Percentiles rank a stretch among this genome's conserved stretches.
Conservation (phyloP, 2,797 vertebrate genomes). For the Rousettus madagascariensis region DNA sequence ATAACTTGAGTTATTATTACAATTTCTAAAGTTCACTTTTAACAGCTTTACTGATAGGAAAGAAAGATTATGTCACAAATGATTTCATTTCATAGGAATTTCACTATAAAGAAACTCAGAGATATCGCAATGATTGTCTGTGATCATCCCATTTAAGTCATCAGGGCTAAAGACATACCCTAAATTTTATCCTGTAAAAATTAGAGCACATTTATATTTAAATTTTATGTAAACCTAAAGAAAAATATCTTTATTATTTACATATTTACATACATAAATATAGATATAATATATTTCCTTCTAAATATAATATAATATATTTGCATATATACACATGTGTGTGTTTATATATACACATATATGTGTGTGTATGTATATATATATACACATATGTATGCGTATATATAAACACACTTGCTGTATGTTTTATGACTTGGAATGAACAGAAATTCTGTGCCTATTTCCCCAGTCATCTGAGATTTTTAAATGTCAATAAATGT, state of each 20-base stretch:
- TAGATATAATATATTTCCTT: neutral
- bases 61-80: neutral
- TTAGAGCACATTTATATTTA: slow-evolving; percentile 1
- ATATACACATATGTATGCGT: no score
- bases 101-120: neutral
- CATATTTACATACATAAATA: neutral
- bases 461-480: neutral
- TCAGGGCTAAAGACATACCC: neutral
- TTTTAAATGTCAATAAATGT: neutral
- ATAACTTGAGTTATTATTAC: neutral
- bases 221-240: neutral
- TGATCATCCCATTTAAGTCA: neutral
- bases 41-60: neutral
- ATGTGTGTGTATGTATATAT: no score
- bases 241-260: neutral
- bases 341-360: no score
- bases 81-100: neutral
- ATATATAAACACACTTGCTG: neutral
- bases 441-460: neutral
- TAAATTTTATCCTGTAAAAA: neutral
- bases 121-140: neutral
- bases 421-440: slow-evolving; percentile 10
- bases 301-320: neutral
- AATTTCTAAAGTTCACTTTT: neutral
- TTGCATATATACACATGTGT: neutral